phyloP scores from a whole-genome alignment of 92 coral and sea anemone genomes.

The Isaurus tuberculatus region DNA sequence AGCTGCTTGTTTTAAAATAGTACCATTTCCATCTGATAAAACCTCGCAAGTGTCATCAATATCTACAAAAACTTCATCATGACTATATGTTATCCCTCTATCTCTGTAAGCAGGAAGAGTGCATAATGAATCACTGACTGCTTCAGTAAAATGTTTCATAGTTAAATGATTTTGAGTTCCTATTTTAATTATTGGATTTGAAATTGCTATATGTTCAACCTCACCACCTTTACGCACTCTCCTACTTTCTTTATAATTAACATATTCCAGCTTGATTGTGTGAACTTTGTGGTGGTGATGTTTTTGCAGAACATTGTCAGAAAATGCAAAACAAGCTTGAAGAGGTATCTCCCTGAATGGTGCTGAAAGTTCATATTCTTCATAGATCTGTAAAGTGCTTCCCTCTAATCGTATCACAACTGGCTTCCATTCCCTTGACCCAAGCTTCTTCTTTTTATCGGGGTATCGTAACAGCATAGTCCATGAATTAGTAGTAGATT shows the following conservation, averaged over 20 bases:
- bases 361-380: constrained; percentile 93
- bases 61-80: constrained; percentile 95
- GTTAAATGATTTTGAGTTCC: constrained; percentile 77
- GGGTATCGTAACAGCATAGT: constrained; percentile 94
- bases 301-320: constrained; percentile 72
- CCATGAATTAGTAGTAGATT: constrained; percentile 82
- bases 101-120: constrained; percentile 92
- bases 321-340: constrained; percentile 90
- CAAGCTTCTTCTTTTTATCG: constrained; percentile 85
- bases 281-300: constrained; percentile 84
- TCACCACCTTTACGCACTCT: constrained; percentile 81
- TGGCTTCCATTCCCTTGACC: constrained; percentile 92
- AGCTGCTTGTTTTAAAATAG: constrained; percentile 79
- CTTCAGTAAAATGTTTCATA: constrained; percentile 84
- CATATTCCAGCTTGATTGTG: constrained; percentile 84
- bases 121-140: constrained; percentile 82
- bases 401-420: constrained; percentile 91
- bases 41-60: constrained; percentile 87
- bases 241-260: constrained; percentile 88
- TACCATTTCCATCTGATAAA: constrained; percentile 81
- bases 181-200: constrained; percentile 89
- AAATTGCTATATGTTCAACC: constrained; percentile 79
- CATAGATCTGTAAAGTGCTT: constrained; percentile 83
- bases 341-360: constrained; percentile 96
- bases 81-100: constrained; percentile 92